Percentiles rank a stretch among this genome's conserved stretches.
Conservation (phyloP, 23 tunicate genomes). For the Halocynthia roretzi region DNA sequence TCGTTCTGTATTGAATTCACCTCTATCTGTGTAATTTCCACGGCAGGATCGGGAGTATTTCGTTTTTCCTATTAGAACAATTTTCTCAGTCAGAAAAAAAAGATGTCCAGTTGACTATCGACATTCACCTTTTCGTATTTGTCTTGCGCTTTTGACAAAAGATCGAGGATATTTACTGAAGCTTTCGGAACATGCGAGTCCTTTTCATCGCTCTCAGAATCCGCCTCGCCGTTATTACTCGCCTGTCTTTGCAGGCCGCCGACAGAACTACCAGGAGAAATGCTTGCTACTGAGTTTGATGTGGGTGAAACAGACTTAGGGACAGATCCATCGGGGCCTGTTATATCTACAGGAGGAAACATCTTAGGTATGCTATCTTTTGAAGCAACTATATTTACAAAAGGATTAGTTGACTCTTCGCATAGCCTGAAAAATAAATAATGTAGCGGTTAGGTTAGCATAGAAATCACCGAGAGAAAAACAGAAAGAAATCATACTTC, state of each 20-base stretch:
- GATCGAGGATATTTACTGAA: conserved; percentile 39
- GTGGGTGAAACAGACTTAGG: conserved; percentile 12
- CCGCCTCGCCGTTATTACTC: conserved; percentile 18
- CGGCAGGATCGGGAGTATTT: conserved; percentile 18
- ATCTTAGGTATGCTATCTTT: neutral
- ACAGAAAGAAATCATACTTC: conserved; percentile 23
- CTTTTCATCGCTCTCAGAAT: conserved; percentile 15
- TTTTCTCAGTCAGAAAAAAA: neutral
- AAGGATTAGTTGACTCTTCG: neutral
- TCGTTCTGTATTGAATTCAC: neutral
- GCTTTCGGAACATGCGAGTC: neutral
- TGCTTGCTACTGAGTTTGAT: conserved; percentile 19
- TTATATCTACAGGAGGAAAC: neutral
- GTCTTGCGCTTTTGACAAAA: conserved; percentile 64
- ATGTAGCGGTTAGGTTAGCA: no score
- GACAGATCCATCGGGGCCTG: neutral
- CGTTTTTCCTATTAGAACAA: neutral
- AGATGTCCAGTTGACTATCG: neutral
- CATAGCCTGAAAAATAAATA: conserved; percentile 16
- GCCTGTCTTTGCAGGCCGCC: conserved; percentile 9
- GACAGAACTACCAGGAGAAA: conserved; percentile 24
- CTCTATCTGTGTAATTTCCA: neutral
- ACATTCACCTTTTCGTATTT: conserved; percentile 60
- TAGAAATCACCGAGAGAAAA: no score
- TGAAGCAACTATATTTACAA: conserved; percentile 1